phyloP scores from a whole-genome alignment of 2,113 vertebrate genomes.

The Tamias sibiricus region DNA sequence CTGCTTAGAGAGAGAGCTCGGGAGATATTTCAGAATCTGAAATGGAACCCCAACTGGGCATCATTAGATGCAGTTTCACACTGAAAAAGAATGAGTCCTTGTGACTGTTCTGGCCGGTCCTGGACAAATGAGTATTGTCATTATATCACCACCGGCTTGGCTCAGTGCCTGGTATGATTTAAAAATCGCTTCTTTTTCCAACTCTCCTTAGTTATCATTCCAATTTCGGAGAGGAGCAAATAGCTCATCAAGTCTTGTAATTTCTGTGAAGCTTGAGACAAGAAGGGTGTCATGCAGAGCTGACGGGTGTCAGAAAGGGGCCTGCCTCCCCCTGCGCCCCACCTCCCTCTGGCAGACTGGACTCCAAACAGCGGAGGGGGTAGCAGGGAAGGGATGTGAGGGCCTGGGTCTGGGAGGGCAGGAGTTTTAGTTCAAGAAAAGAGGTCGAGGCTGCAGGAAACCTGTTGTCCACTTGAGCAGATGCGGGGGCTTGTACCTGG shows the following conservation, averaged over 20 bases:
- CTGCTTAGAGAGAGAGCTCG: neutral
- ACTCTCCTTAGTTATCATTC: constrained; percentile 66
- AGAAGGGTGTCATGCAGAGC: constrained; percentile 28
- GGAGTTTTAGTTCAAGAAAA: neutral
- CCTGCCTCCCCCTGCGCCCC: constrained; percentile 43
- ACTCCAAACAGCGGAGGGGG: neutral
- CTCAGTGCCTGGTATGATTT: constrained; percentile 58
- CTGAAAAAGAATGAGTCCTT: neutral
- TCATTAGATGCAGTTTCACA: neutral
- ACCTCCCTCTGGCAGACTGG: neutral
- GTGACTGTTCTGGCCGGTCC: neutral
- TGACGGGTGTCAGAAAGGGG: constrained; percentile 31
- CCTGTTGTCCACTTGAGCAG: neutral
- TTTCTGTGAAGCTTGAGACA: constrained; percentile 75
- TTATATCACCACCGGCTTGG: constrained; percentile 51
- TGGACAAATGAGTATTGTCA: constrained; percentile 56
- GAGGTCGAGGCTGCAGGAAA: neutral
- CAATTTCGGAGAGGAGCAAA: constrained; percentile 79
- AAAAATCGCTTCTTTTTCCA: constrained; percentile 73
- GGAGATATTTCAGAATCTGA: neutral
- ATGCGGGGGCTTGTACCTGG: neutral
- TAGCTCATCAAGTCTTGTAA: constrained; percentile 64
- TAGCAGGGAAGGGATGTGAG: neutral
- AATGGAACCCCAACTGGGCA: neutral
- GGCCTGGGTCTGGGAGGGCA: neutral